phyloP scores from a whole-genome alignment of 1,140 invertebrate genomes.

The Brachionus calyciflorus region DNA sequence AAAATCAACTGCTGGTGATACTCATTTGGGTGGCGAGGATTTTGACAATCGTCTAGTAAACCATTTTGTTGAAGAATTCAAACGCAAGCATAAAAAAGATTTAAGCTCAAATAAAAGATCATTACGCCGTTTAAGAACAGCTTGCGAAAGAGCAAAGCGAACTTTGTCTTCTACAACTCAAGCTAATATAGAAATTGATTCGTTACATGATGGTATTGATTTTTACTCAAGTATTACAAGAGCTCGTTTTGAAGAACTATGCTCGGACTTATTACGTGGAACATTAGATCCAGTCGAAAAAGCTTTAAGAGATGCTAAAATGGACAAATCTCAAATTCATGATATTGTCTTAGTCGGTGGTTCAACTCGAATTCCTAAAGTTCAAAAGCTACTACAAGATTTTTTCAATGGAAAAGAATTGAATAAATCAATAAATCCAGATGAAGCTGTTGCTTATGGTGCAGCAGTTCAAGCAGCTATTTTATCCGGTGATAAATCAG shows the following conservation, averaged over 20 bases:
- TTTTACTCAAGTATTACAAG: constrained; percentile 92
- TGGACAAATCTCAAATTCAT: constrained; percentile 84
- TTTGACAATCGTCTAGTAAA: constrained; percentile 93
- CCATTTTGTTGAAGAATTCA: constrained; percentile 93
- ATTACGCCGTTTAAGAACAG: constrained; percentile 81
- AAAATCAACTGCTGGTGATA: constrained; percentile 92
- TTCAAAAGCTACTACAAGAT: constrained; percentile 87
- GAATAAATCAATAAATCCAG: constrained; percentile 77
- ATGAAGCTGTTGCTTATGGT: constrained; percentile 80
- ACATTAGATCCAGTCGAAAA: constrained; percentile 94
- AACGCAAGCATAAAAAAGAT: constrained; percentile 94
- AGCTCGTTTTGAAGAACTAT: constrained; percentile 71
- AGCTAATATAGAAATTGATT: constrained; percentile 74
- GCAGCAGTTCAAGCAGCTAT: constrained; percentile 79
- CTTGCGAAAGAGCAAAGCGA: constrained; percentile 91
- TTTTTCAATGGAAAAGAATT: constrained; percentile 95
- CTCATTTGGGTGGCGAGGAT: constrained; percentile 95
- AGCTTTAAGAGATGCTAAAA: constrained; percentile 83
- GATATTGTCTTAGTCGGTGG: constrained; percentile 96
- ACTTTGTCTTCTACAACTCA: constrained; percentile 89
- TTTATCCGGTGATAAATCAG: constrained; percentile 86
- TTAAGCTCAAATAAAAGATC: constrained; percentile 82
- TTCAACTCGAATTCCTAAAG: constrained; percentile 96
- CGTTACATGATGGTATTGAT: constrained; percentile 88
- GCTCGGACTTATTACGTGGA: constrained; percentile 79